Evolutionary conservation across 2,888 invertebrate genomes (phyloP).

Genomic region (Nomada goodeniana): DNA sequence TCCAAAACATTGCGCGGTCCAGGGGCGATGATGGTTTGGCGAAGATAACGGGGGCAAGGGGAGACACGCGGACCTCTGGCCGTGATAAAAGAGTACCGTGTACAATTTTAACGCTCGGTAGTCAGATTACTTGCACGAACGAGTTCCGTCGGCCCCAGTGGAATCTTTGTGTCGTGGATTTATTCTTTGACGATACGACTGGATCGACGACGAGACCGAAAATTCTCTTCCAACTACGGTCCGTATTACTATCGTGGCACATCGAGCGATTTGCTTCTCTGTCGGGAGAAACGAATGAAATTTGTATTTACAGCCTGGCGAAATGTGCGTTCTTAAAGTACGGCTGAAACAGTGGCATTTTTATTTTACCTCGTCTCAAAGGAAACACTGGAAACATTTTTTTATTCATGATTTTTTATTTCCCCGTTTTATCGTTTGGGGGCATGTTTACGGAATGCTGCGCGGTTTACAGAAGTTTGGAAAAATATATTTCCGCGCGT

Average conservation of each 20-base stretch:
- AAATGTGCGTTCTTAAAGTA: no score
- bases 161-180: constrained; percentile 13
- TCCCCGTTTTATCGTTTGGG: no score
- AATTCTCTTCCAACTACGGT: no score
- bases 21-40: constrained; percentile 32
- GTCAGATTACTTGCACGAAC: constrained; percentile 51
- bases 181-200: constrained; percentile 19
- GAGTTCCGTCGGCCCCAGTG: neutral
- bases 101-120: constrained; percentile 60
- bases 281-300: no score
- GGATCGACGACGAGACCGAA: no score
- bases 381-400: no score
- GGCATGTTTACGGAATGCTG: neutral
- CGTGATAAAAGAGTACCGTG: constrained; percentile 48
- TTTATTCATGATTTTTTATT: no score
- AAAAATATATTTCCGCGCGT: constrained; percentile 13
- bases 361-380: no score
- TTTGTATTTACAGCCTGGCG: no score
- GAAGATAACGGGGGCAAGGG: constrained; percentile 43
- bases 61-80: neutral
- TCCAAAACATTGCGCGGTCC: constrained; percentile 65
- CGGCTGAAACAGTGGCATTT: no score
- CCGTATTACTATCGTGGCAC: no score
- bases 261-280: no score
- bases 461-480: neutral